These are phyloP conservation scores for Capitella teleta DNA, from an alignment of 1,140 invertebrate genomes.

Conservation along the genomic window DNA sequence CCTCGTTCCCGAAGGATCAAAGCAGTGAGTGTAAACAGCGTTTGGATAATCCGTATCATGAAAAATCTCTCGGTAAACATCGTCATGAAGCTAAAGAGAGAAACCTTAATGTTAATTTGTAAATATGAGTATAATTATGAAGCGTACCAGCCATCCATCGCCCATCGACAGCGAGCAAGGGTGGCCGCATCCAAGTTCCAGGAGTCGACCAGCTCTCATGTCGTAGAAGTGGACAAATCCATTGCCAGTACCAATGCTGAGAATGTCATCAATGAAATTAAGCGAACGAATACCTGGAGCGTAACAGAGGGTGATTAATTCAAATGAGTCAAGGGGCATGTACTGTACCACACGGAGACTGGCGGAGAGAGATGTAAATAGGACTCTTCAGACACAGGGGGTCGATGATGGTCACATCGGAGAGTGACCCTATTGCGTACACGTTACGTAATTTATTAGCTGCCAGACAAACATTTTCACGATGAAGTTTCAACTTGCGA, in stretches of 20 bases:
- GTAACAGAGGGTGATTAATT: too few relatives aligned
- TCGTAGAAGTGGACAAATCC: constrained; percentile 91
- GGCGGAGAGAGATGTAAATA: constrained; percentile 47
- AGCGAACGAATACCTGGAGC: constrained; percentile 65
- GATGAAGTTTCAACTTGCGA: constrained; percentile 70
- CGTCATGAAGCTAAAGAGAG: constrained; percentile 29
- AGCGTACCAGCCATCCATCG: constrained; percentile 72
- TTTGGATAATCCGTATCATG: constrained; percentile 40
- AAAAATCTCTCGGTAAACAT: constrained; percentile 34
- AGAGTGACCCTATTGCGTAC: constrained; percentile 86
- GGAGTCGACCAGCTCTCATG: constrained; percentile 74
- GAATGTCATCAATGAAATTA: constrained; percentile 74
- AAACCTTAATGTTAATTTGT: not conserved
- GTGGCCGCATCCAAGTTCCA: constrained; percentile 53
- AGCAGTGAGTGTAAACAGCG: constrained; percentile 92
- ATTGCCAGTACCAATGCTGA: constrained; percentile 85
- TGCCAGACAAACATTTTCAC: constrained; percentile 87
- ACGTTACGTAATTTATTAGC: constrained; percentile 63
- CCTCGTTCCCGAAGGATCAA: constrained; percentile 78
- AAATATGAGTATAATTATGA: not conserved
- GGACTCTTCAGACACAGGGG: constrained; percentile 68
- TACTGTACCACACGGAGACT: constrained; percentile 24
- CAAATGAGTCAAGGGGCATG: not conserved
- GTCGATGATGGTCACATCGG: constrained; percentile 80
- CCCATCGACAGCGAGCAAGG: constrained; percentile 76